Evolutionary conservation across 2,797 vertebrate genomes (phyloP).

Genomic region (Argentina silus): DNA sequence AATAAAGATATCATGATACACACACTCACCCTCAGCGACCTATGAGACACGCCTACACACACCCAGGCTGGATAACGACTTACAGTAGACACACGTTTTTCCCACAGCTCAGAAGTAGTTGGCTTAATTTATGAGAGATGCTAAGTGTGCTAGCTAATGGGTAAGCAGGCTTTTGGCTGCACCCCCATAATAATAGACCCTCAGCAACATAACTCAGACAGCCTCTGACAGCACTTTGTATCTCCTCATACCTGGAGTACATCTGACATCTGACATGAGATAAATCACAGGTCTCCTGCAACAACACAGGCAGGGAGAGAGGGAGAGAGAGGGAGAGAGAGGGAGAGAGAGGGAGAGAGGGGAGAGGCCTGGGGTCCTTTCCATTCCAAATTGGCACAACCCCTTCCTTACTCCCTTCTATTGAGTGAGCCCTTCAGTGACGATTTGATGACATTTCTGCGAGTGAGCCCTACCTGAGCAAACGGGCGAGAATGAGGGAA

Average conservation of each 20-base stretch:
- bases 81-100: neutral
- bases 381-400: too few species aligned
- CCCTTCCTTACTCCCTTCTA: too few species aligned
- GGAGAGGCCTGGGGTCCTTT: conserved; percentile 13
- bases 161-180: conserved; percentile 66
- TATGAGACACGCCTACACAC: neutral
- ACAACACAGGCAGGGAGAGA: conserved; percentile 30
- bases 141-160: conserved; percentile 71
- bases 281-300: conserved; percentile 57
- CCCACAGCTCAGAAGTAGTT: conserved; percentile 55
- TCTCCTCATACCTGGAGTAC: conserved; percentile 64
- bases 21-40: conserved; percentile 3
- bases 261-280: conserved; percentile 72
- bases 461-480: too few species aligned
- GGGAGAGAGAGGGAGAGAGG: conserved; percentile 10
- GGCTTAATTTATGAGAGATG: conserved; percentile 73
- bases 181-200: conserved; percentile 63
- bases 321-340: neutral
- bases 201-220: conserved; percentile 73
- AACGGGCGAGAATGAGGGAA: too few species aligned
- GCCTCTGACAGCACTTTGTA: conserved; percentile 68
- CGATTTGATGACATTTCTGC: too few species aligned
- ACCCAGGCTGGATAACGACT: conserved; percentile 6
- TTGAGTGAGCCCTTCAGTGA: too few species aligned
- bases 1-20: neutral